Evolutionary conservation across 1,140 invertebrate genomes (phyloP).

Genomic region (Drosophila hydei): DNA sequence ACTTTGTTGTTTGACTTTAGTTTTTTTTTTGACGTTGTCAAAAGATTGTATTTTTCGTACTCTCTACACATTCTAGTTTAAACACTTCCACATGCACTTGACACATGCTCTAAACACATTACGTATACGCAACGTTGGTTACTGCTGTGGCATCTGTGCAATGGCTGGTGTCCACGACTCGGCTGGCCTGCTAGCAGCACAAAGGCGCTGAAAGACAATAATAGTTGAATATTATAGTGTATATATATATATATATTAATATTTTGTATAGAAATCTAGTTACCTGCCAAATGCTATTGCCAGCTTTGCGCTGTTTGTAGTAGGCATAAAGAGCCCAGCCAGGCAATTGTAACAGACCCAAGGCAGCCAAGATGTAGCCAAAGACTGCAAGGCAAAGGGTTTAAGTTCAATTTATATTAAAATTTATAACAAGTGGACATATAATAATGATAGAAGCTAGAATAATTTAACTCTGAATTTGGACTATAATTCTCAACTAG

Average conservation of each 20-base stretch:
- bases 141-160: conserved; percentile 44
- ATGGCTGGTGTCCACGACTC: conserved; percentile 62
- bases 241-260: neutral
- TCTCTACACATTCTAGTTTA: conserved; percentile 19
- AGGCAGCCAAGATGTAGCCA: conserved; percentile 84
- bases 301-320: conserved; percentile 42
- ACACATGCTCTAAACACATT: conserved; percentile 38
- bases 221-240: neutral
- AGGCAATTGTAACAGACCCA: conserved; percentile 85
- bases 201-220: conserved; percentile 41
- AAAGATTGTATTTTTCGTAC: conserved; percentile 20
- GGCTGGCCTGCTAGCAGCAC: conserved; percentile 53
- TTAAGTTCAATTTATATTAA: too few relatives aligned
- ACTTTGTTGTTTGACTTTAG: conserved; percentile 3
- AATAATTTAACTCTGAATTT: too few relatives aligned
- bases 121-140: conserved; percentile 60
- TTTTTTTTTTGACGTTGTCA: neutral
- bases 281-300: conserved; percentile 49
- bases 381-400: conserved; percentile 42
- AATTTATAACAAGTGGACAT: too few relatives aligned
- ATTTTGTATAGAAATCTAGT: neutral
- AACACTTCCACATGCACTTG: conserved; percentile 9
- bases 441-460: too few relatives aligned
- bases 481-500: too few relatives aligned
- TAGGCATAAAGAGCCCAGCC: conserved; percentile 82